Evolutionary conservation across 1,140 invertebrate genomes (phyloP).

Genomic region (Patella vulgata): DNA sequence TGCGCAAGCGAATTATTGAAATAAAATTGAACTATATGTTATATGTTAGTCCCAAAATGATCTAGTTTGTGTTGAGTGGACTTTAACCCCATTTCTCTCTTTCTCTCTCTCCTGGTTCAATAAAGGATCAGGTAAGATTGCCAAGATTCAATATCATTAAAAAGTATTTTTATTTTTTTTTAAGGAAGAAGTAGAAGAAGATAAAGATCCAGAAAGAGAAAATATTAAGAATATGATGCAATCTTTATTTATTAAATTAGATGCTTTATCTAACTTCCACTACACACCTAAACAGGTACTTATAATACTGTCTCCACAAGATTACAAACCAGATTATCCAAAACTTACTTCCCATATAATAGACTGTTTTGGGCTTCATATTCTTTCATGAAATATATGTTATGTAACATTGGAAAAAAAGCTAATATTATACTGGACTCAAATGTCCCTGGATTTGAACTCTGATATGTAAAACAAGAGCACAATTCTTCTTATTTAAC

Average conservation of each 20-base stretch:
- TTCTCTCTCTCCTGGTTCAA: too few species aligned
- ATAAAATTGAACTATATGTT: too few species aligned
- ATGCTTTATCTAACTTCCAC: constrained; percentile 93
- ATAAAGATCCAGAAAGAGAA: constrained; percentile 74
- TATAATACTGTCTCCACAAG: background rate
- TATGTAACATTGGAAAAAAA: background rate
- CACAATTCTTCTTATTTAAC: too few species aligned
- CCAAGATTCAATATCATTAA: too few species aligned
- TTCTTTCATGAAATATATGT: background rate
- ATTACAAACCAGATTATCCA: background rate
- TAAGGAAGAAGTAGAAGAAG: constrained; percentile 70
- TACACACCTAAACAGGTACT: constrained; percentile 87
- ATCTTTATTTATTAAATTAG: constrained; percentile 86
- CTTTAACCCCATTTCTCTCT: too few species aligned
- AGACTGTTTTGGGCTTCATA: too few species aligned
- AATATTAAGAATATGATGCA: constrained; percentile 82
- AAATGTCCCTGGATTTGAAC: too few species aligned
- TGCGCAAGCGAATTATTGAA: too few species aligned
- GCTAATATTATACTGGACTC: background rate
- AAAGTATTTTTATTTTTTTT: constrained; percentile 19
- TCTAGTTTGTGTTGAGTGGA: too few species aligned
- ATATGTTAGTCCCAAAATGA: too few species aligned
- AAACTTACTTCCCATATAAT: background rate
- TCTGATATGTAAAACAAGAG: too few species aligned
- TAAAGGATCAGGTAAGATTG: too few species aligned